Evolutionary conservation across 2,888 invertebrate species (phyloP).

Genomic region (Drosophila kanekoi): DNA sequence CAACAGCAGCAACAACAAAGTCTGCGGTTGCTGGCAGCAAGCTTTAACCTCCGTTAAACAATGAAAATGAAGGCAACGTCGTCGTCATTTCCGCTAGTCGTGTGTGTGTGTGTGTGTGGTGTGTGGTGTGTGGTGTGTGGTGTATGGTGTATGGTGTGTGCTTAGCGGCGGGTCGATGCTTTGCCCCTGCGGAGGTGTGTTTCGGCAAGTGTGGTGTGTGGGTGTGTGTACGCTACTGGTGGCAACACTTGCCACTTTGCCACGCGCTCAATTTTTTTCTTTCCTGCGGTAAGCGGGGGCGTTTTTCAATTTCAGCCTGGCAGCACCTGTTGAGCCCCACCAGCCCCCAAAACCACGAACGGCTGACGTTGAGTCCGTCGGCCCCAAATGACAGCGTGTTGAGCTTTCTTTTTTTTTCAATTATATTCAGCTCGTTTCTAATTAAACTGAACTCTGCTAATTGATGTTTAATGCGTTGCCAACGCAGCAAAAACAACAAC

Average conservation of each 20-base stretch:
- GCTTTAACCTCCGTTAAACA: slow-evolving; percentile 65
- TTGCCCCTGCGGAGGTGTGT: slow-evolving; percentile 26
- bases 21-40: slow-evolving; percentile 57
- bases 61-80: slow-evolving; percentile 60
- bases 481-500: neutral
- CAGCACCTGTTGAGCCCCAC: slow-evolving; percentile 61
- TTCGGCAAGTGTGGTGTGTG: slow-evolving; percentile 24
- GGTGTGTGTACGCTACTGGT: slow-evolving; percentile 39
- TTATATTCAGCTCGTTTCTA: slow-evolving; percentile 56
- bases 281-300: slow-evolving; percentile 8
- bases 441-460: slow-evolving; percentile 54
- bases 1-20: slow-evolving; percentile 32
- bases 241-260: slow-evolving; percentile 60
- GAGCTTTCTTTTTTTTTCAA: slow-evolving; percentile 51
- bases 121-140: neutral
- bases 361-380: slow-evolving; percentile 23
- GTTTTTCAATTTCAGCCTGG: slow-evolving; percentile 63
- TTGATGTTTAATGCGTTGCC: slow-evolving; percentile 39
- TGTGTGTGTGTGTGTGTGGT: slow-evolving; percentile 8
- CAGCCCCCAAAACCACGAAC: neutral
- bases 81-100: slow-evolving; percentile 73
- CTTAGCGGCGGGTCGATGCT: slow-evolving; percentile 41
- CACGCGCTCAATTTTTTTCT: slow-evolving; percentile 27
- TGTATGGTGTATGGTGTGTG: slow-evolving; percentile 27
- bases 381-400: slow-evolving; percentile 32